Evolutionary conservation across 1,140 invertebrate genomes (phyloP).

Genomic region (Drosophila melanogaster): Release_6_plus_ISO1_MT NT_033777.3:31549001-31549500

Average conservation of each 20-base stretch:
- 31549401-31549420: conserved; percentile 9
- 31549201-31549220: conserved; percentile 79
- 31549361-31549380: conserved; percentile 52
- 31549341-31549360: conserved; percentile 69
- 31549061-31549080: conserved; percentile 75
- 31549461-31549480: not conserved
- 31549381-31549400: conserved; percentile 46
- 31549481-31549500: not conserved
- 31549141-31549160: conserved; percentile 79
- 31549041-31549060: conserved; percentile 80
- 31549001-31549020: not conserved
- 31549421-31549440: conserved; percentile 14
- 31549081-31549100: conserved; percentile 35
- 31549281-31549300: conserved; percentile 54
- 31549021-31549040: conserved; percentile 75
- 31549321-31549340: conserved; percentile 39
- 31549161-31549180: conserved; percentile 50
- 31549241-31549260: conserved; percentile 68
- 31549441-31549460: conserved; percentile 3
- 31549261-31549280: conserved; percentile 76
- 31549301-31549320: conserved; percentile 15
- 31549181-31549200: conserved; percentile 59
- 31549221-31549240: conserved; percentile 57
- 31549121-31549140: conserved; percentile 82
- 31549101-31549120: conserved; percentile 82